phyloP scores from a whole-genome alignment of 2,888 invertebrate genomes.

The Tricholauxania praeusta region DNA sequence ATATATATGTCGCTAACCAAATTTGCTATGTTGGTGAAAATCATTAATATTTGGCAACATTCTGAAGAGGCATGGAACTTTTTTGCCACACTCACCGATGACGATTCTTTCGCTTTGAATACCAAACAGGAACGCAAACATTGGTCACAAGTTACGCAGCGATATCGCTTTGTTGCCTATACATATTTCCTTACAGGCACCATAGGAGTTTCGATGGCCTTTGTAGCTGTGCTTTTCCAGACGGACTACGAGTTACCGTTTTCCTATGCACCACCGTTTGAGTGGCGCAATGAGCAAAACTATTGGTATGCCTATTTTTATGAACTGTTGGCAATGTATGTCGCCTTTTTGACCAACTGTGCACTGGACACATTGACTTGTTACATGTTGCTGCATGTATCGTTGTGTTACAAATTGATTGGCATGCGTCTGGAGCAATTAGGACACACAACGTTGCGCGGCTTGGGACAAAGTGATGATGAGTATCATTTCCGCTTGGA shows the following conservation, averaged over 20 bases:
- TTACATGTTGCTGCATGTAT: slow-evolving; percentile 58
- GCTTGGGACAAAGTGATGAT: neutral
- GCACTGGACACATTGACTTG: slow-evolving; percentile 55
- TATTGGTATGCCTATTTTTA: slow-evolving; percentile 56
- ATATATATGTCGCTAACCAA: slow-evolving; percentile 60
- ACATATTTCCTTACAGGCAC: slow-evolving; percentile 43
- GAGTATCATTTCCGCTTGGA: neutral
- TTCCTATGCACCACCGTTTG: slow-evolving; percentile 59
- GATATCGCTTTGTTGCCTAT: slow-evolving; percentile 47
- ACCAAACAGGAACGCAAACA: slow-evolving; percentile 46
- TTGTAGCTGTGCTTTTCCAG: slow-evolving; percentile 47
- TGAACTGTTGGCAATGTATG: slow-evolving; percentile 54
- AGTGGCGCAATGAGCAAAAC: slow-evolving; percentile 50
- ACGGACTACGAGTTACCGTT: slow-evolving; percentile 55
- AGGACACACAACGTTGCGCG: neutral
- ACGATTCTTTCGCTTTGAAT: slow-evolving; percentile 44
- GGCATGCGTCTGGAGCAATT: slow-evolving; percentile 52
- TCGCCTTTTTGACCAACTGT: slow-evolving; percentile 54
- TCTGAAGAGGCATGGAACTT: slow-evolving; percentile 46
- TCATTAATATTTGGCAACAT: slow-evolving; percentile 56
- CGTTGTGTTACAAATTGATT: slow-evolving; percentile 53
- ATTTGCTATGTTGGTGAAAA: slow-evolving; percentile 54
- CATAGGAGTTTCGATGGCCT: slow-evolving; percentile 40
- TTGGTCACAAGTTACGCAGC: slow-evolving; percentile 50
- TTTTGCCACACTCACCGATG: slow-evolving; percentile 48